These are phyloP conservation scores for Blennius ocellaris DNA, from an alignment of 2,113 vertebrate species.

Conservation along the genomic window DNA sequence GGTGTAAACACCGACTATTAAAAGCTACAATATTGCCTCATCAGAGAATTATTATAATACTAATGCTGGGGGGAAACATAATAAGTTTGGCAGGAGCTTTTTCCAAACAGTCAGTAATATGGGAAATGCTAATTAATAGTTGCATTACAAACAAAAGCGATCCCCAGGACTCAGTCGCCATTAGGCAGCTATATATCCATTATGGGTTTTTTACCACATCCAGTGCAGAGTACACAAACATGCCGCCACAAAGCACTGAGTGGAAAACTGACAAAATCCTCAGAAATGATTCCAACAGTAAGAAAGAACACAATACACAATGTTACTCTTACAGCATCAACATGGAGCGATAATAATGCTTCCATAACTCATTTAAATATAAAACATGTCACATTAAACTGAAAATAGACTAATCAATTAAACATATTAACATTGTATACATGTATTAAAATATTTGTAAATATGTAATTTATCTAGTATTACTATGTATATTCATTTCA, in stretches of 20 bases:
- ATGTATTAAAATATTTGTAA: too few species aligned
- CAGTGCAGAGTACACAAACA: slow-evolving; percentile 11
- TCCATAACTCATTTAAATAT: too few species aligned
- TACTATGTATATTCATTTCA: too few species aligned
- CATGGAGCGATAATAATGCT: too few species aligned
- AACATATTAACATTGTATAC: too few species aligned
- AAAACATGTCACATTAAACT: too few species aligned
- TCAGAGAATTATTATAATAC: slow-evolving; percentile 81
- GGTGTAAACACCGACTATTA: slow-evolving; percentile 86
- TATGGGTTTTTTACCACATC: slow-evolving; percentile 40
- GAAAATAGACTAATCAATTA: too few species aligned
- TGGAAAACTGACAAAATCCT: background rate
- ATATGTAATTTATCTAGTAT: too few species aligned
- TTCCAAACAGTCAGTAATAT: slow-evolving; percentile 57
- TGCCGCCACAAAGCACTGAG: background rate
- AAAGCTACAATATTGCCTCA: slow-evolving; percentile 92
- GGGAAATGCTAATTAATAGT: slow-evolving; percentile 68
- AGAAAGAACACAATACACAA: too few species aligned
- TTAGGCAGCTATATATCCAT: slow-evolving; percentile 36
- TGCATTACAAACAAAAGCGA: slow-evolving; percentile 70
- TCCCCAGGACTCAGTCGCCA: slow-evolving; percentile 51
- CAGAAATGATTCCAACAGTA: background rate
- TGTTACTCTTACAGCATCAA: too few species aligned
- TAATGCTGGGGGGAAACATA: slow-evolving; percentile 76
- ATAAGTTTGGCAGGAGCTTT: slow-evolving; percentile 68